Conservation (phyloP, 2,113 vertebrate species). For the Isurus oxyrinchus region DNA sequence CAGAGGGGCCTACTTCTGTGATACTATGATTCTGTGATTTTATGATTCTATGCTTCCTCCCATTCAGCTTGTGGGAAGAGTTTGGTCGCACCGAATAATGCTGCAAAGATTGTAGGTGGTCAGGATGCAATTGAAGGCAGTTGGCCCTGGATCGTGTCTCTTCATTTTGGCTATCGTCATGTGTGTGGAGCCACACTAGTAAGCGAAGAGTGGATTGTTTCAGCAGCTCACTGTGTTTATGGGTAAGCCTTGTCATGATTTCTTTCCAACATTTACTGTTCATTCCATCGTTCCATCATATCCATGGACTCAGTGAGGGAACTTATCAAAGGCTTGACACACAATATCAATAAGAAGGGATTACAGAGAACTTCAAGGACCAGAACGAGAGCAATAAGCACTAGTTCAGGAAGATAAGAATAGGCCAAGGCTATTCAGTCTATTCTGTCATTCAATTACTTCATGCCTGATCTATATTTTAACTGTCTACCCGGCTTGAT, state of each 20-base stretch:
- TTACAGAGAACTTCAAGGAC: neutral
- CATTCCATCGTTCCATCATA: neutral
- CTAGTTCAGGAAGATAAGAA: neutral
- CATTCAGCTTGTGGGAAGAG: slow-evolving; percentile 71
- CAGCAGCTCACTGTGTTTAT: slow-evolving; percentile 84
- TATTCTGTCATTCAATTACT: neutral
- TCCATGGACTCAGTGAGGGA: neutral
- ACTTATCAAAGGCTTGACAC: neutral
- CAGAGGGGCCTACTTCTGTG: neutral
- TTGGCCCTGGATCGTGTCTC: slow-evolving; percentile 83
- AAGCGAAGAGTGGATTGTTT: slow-evolving; percentile 73
- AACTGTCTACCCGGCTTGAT: neutral
- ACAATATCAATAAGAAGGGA: neutral
- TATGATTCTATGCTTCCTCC: slow-evolving; percentile 38
- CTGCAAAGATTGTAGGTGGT: slow-evolving; percentile 68
- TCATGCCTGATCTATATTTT: neutral
- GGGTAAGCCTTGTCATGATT: slow-evolving; percentile 58
- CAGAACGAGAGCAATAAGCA: neutral
- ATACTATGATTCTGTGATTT: neutral
- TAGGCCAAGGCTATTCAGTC: neutral
- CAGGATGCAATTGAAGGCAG: slow-evolving; percentile 59
- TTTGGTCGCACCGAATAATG: slow-evolving; percentile 29
- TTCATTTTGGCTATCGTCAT: slow-evolving; percentile 54
- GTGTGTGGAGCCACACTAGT: slow-evolving; percentile 75
- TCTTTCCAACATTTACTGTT: neutral